Conservation (phyloP, 2,113 vertebrate genomes). For the Cygnus atratus region DNA sequence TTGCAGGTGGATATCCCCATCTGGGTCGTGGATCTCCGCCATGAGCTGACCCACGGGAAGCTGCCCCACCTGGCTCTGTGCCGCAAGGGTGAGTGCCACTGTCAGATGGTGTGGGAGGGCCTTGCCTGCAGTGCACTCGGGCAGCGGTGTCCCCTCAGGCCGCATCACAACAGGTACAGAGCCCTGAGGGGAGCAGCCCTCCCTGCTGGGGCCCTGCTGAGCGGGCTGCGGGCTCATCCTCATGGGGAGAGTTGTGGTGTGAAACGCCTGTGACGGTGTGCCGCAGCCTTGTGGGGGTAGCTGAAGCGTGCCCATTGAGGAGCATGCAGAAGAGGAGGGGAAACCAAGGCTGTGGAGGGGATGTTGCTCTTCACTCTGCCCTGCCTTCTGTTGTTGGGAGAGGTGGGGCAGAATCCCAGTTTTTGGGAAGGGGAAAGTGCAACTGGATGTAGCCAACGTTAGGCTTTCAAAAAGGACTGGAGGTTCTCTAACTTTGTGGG, state of each 20-base stretch:
- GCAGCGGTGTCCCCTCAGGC: not conserved
- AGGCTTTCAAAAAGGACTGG: not conserved
- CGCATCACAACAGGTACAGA: not conserved
- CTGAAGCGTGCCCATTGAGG: not conserved
- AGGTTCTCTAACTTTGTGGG: not conserved
- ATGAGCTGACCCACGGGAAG: constrained; percentile 90
- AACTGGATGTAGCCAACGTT: not conserved
- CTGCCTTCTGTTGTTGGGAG: not conserved
- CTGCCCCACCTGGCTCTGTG: constrained; percentile 88
- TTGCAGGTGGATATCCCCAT: constrained; percentile 87
- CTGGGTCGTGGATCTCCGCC: constrained; percentile 93
- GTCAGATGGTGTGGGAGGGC: accelerated
- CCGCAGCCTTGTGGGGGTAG: accelerated
- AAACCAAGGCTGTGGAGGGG: not conserved
- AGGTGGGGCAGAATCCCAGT: not conserved
- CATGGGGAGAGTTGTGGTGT: not conserved
- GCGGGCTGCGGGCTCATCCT: accelerated
- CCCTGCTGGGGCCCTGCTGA: not conserved
- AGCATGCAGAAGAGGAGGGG: not conserved
- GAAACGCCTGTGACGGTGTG: not conserved
- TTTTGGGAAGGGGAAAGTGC: not conserved
- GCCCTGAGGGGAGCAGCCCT: not conserved
- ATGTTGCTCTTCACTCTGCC: not conserved
- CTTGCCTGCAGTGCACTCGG: accelerated
- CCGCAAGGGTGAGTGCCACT: constrained; percentile 80